Conservation (phyloP, 1,140 invertebrate genomes). For the Hyles vespertilio region DNA sequence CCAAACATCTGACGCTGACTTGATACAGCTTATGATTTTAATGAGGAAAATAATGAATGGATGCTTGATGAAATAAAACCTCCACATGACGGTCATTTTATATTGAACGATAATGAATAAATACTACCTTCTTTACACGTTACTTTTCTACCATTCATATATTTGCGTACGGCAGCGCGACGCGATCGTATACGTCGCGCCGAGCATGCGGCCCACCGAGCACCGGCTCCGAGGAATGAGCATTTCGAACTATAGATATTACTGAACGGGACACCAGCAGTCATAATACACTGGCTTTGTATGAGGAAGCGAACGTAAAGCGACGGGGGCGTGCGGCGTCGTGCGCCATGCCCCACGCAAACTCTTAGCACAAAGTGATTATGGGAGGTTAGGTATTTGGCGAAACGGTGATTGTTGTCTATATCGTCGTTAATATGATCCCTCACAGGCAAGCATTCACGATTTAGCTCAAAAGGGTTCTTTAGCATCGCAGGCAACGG, state of each 20-base stretch:
- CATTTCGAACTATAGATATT: conserved; percentile 36
- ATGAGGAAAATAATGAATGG: not conserved
- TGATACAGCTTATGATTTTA: not conserved
- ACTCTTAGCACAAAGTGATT: conserved; percentile 70
- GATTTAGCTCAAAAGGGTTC: conserved; percentile 75
- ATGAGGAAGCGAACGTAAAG: conserved; percentile 67
- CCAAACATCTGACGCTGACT: conserved; percentile 11
- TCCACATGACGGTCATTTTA: conserved; percentile 30
- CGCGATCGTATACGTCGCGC: conserved; percentile 46
- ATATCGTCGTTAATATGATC: conserved; percentile 74
- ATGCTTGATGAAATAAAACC: conserved; percentile 14
- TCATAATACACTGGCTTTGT: conserved; percentile 65
- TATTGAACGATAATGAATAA: conserved; percentile 62
- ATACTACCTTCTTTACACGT: conserved; percentile 70
- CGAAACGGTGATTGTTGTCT: conserved; percentile 67
- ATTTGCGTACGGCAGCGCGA: conserved; percentile 62
- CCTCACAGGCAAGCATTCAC: conserved; percentile 75
- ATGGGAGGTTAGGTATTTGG: conserved; percentile 68
- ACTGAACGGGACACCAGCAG: conserved; percentile 46
- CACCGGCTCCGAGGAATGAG: conserved; percentile 63
- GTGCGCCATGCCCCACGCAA: conserved; percentile 28
- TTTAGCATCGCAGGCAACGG: conserved; percentile 75
- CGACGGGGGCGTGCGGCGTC: conserved; percentile 29
- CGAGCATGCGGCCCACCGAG: conserved; percentile 63
- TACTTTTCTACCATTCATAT: conserved; percentile 69